Evolutionary conservation across 2,797 vertebrate genomes (phyloP).

Genomic region (Anniella stebbinsi): DNA sequence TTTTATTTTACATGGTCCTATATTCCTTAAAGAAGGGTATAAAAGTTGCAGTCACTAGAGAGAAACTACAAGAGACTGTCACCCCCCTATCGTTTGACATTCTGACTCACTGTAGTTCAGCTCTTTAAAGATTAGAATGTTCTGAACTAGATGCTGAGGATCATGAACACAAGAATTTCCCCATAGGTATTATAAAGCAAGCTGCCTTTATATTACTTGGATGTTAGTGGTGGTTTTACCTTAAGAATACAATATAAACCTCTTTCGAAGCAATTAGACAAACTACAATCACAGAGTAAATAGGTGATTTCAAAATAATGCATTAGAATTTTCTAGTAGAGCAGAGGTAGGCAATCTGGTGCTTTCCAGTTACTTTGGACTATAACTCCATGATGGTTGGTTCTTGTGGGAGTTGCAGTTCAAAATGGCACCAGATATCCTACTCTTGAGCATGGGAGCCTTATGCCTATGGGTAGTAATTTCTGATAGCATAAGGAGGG

Average conservation of each 20-base stretch:
- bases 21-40: slow-evolving; percentile 32
- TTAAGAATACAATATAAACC: neutral
- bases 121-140: slow-evolving; percentile 5
- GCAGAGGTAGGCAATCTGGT: neutral
- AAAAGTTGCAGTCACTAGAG: neutral
- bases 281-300: neutral
- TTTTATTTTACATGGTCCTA: slow-evolving; percentile 38
- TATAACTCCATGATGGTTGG: neutral
- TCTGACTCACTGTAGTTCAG: slow-evolving; percentile 11
- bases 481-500: neutral
- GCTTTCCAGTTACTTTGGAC: neutral
- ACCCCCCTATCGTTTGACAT: neutral
- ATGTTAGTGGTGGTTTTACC: slow-evolving; percentile 41
- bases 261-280: neutral
- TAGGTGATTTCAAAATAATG: neutral
- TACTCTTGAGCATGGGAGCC: neutral
- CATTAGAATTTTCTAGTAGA: neutral
- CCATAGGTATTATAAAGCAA: slow-evolving; percentile 25
- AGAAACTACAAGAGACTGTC: neutral
- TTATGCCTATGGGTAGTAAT: neutral
- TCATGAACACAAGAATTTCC: slow-evolving; percentile 16
- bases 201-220: neutral
- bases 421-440: too few species aligned
- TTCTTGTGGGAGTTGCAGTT: too few species aligned
- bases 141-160: neutral